Base-by-base conservation (phyloP, 2,797 vertebrate species). In the Adelosebastes latens region DNA sequence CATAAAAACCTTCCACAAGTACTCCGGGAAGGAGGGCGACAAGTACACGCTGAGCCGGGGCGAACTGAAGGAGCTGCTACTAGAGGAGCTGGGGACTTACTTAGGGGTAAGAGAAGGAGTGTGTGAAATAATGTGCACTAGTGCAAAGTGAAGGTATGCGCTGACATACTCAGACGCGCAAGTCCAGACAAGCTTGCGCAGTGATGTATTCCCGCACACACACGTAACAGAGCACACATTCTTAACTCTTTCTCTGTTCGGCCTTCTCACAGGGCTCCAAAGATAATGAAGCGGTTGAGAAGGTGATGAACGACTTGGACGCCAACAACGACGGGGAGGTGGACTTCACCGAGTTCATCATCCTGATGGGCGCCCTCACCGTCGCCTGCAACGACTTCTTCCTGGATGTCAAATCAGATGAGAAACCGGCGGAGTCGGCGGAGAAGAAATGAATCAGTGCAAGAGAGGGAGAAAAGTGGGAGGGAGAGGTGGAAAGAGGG, bases 381-480 rank as follows among this genome's bases (percentile, higher is more conserved):
- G 98, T 99, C 92, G 98, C 96, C 97, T 99, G 96, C 96, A 98
- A 92, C 84, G 97, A 94, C 97, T 99, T 97, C 97, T 98, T 88
- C 79, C 86, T 96, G 63, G 96, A 96, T 79, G 91, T 77, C 76
- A 94, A 99, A 87, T 93, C 97, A 0, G 98, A 99, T 0, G 91
- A 97, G n/a, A 98, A 98, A 94, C 96, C 97, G 62, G 89, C n/a
- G 74, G 74, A 89, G 5, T 95, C 96, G 70, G 89, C 97, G 56
- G 96, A 95, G 96, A 88, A 3, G 82, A 86, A 82, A 68, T 84
- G 87, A 93, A 75, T 31, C 66, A 22, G 76, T 70, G 77, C 69
- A 77, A 68, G 75, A 52, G 46, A 74, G n/a, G 12, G 12, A 82
- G 39, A 75, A 68, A 61, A 42, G 49, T 22, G 69, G 70, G 67